Evolutionary conservation across 2,888 invertebrate genomes (phyloP).

Genomic region (Hartigia nigra): DNA sequence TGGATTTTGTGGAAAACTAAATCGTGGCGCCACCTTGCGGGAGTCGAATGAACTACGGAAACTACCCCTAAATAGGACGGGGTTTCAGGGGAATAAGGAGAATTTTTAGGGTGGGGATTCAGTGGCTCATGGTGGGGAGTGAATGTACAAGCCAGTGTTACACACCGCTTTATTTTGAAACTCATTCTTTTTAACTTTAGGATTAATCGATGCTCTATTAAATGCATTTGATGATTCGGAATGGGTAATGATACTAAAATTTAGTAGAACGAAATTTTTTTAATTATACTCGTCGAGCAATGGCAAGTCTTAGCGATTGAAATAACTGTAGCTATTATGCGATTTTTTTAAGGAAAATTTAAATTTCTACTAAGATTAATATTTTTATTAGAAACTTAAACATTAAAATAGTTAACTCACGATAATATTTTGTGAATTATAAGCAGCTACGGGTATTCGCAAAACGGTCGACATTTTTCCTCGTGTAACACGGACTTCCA

Average conservation of each 20-base stretch:
- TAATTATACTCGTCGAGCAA: background rate
- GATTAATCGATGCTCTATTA: background rate
- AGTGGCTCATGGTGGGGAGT: slow-evolving; percentile 34
- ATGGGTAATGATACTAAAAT: background rate
- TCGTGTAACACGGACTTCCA: slow-evolving; percentile 47
- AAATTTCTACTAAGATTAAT: background rate
- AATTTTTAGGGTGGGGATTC: slow-evolving; percentile 20
- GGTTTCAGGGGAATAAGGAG: slow-evolving; percentile 34
- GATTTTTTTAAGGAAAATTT: background rate
- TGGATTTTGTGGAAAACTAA: slow-evolving; percentile 36
- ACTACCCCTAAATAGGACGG: slow-evolving; percentile 30
- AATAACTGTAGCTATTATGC: background rate
- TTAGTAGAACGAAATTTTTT: background rate
- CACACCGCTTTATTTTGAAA: slow-evolving; percentile 21
- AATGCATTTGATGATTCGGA: background rate
- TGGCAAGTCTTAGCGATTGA: background rate
- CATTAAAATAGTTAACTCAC: background rate
- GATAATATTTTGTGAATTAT: background rate
- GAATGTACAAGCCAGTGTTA: slow-evolving; percentile 46
- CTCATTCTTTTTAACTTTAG: background rate
- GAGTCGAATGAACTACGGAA: slow-evolving; percentile 35
- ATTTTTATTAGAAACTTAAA: background rate
- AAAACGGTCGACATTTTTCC: slow-evolving; percentile 37
- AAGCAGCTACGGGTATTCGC: background rate
- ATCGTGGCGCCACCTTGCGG: slow-evolving; percentile 54